Base-by-base conservation (phyloP, 2,113 vertebrate genomes). In the Promerops cafer region DNA sequence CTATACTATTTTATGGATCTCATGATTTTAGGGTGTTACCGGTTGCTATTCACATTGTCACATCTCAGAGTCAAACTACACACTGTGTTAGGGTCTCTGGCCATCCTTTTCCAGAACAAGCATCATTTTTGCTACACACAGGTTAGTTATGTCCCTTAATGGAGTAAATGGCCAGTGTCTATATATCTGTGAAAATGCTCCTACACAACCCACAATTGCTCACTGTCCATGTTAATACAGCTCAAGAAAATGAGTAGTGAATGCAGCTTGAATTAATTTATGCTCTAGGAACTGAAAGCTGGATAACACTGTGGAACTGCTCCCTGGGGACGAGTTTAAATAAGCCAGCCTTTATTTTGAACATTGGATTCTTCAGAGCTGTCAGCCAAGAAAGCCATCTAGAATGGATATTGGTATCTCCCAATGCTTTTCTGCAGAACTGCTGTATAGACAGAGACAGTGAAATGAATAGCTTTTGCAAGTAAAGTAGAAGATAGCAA, bases 191-290 rank as follows among this genome's bases (percentile, higher is more conserved):
- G 26, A 37, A 91, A 22, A 15, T 33, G 24, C n/a, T 91, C 40
- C 40, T 40, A 75, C 31, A 65, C 28, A 53, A 26, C 45, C 37
- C 53, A 57, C 74, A 57, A 3, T 11, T 64, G 11, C 54, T 72
- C 30, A 28, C 8, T 52, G 44, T 68, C 84, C 47, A 7, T 56
- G 37, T 68, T 87, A 81, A 89, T 56, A 30, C 40, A 82, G 40
- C 33, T 69, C 52, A 85, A 45, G 75, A 75, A 96, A 93, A 87
- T 26, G 65, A 44, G 35, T 12, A 31, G 49, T 72, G 74, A 91
- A 87, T 81, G n/a, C 77, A 82, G 17, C n/a, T 61, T 70, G 72
- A 84, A 95, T 89, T 89, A 27, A 89, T 94, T 91, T 95, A 61
- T 94, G 57, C 57, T 68, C 40, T 75, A 82, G 56, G 44, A 95